Evolutionary conservation across 2,113 vertebrate genomes (phyloP), one percentile per base, ranked within the genome.

Genomic region (Nansenia antarctica): DNA sequence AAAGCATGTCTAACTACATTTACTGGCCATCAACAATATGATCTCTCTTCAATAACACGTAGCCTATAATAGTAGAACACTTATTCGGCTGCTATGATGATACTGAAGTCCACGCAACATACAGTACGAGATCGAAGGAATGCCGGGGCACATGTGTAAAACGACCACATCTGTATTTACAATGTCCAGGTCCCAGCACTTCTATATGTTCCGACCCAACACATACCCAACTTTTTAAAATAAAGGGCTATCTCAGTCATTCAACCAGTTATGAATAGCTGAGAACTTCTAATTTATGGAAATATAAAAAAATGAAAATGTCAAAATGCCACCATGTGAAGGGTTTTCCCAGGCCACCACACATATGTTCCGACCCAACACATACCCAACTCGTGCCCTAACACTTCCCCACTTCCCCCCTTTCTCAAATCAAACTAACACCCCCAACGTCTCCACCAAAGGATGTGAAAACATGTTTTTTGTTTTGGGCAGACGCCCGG

Each of bases 71-170:
- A 37, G n/a, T n/a, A n/a, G n/a, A 20, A 15, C 12, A 30, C 29
- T 30, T 1, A 57, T 15, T 57, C 39, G 39, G 18, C 11, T 42
- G 39, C 39, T 57, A 29, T 12, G 27, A 58, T 2, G 45, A 58
- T 6, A 30, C 29, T 26, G 9, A 58, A 30, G 5, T 58, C 27
- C 29, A 58, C 29, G 6, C 18, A 58, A 58, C 9, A 54, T 7
- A 58, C 26, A 3, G 14, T 30, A 60, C 22, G 31, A 24, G 6
- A 18, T 24, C 83, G 77, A 75, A 68, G 85, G 86, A 86, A 86
- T 86, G 85, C 86, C 88, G 84, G n/a, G 82, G 60, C 77, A 89
- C 86, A 84, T 88, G 85, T 79, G 73, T 26, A 63, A 29, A 12
- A 37, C 24, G 77, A 77, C 72, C 79, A 22, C 72, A 76, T 81